A percentile compares a stretch with the other conserved stretches of the same genome.
These are phyloP conservation scores for Meloidogyne chitwoodi DNA, from an alignment of 1,140 invertebrate genomes.

Conservation along the genomic window DNA sequence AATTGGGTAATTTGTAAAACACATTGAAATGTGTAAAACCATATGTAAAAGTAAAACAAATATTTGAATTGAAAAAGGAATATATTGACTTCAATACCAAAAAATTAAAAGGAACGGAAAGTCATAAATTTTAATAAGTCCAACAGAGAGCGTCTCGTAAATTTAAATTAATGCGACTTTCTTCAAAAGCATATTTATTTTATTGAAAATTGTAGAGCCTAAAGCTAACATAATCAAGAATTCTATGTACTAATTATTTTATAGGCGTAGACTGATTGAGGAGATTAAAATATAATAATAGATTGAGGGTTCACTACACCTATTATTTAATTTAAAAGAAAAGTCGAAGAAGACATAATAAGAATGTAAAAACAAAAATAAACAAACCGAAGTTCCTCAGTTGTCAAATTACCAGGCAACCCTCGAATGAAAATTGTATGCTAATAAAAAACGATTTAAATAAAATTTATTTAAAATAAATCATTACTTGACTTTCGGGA, in stretches of 20 bases:
- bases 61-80: not conserved
- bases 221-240: not conserved
- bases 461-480: not conserved
- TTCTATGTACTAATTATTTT: not conserved
- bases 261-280: not conserved
- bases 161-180: not conserved
- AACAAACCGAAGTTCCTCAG: conserved; percentile 39
- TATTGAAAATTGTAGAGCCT: not conserved
- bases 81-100: not conserved
- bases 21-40: not conserved
- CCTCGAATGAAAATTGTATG: conserved; percentile 39
- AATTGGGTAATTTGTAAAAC: not conserved
- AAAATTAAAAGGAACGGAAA: not conserved
- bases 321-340: conserved; percentile 18
- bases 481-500: conserved; percentile 28
- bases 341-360: conserved; percentile 22
- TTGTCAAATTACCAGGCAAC: conserved; percentile 30
- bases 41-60: not conserved
- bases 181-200: not conserved
- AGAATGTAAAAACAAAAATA: not conserved
- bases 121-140: not conserved
- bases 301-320: not conserved
- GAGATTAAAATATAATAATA: not conserved
- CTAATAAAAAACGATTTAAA: not conserved
- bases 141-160: not conserved